Conservation (phyloP, 2,888 invertebrate genomes). For the Tipula helvola region DNA sequence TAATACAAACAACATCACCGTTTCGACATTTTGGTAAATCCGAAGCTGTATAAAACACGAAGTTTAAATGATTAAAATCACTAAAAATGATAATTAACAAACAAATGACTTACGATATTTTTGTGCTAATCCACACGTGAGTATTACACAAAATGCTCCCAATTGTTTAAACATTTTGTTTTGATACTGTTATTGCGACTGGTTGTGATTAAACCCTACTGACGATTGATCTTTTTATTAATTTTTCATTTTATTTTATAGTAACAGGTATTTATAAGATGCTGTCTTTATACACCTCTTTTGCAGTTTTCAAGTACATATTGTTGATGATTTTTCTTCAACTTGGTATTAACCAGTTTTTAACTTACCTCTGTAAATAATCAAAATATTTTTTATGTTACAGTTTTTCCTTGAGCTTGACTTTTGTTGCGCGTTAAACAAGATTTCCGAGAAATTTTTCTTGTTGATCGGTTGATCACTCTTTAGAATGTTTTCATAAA, state of each 20-base stretch:
- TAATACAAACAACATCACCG: neutral
- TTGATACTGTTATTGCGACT: neutral
- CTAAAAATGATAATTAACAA: neutral
- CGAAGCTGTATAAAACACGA: neutral
- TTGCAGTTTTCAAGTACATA: no score
- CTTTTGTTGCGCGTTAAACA: neutral
- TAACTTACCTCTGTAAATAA: no score
- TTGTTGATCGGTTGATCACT: no score
- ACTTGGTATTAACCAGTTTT: neutral
- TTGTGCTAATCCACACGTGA: neutral
- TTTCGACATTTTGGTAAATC: neutral
- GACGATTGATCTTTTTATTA: neutral
- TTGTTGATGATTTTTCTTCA: neutral
- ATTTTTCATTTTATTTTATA: neutral
- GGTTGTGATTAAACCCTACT: neutral
- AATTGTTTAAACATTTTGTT: neutral
- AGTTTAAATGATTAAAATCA: neutral
- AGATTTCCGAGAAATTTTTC: no score
- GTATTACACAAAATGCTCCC: neutral
- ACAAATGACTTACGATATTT: neutral
- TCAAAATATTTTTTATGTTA: neutral
- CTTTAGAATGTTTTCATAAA: no score
- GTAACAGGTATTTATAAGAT: neutral
- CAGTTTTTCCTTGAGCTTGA: neutral
- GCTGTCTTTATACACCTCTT: neutral